These are phyloP conservation scores for Nannospalax galili DNA, from an alignment of 2,113 vertebrate genomes.

Conservation along the genomic window DNA sequence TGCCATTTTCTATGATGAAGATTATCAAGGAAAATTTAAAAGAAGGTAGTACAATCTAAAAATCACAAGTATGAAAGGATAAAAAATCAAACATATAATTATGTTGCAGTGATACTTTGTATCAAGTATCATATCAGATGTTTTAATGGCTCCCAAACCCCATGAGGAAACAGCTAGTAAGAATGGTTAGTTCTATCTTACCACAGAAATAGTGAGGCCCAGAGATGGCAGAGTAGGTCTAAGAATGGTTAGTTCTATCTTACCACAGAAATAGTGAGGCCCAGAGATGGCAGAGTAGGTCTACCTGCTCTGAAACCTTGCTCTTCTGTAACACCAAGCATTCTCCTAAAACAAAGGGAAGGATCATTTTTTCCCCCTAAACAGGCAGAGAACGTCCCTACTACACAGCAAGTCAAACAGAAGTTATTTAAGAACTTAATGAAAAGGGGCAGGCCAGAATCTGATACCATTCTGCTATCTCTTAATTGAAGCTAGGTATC, in stretches of 20 bases:
- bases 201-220: background rate
- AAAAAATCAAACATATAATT: slow-evolving; percentile 12
- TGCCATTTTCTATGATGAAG: background rate
- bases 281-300: background rate
- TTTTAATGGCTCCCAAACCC: background rate
- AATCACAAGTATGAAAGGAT: background rate
- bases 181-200: background rate
- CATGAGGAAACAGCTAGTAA: background rate
- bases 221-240: background rate
- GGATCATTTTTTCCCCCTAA: background rate
- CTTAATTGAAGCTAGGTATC: slow-evolving; percentile 60
- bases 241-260: background rate
- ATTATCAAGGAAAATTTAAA: background rate
- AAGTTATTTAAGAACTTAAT: background rate
- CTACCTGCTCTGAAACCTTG: background rate
- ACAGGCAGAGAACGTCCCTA: background rate
- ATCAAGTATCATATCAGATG: background rate
- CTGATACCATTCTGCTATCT: slow-evolving; percentile 65
- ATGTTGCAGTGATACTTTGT: background rate
- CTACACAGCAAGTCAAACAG: slow-evolving; percentile 17
- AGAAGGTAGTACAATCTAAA: background rate
- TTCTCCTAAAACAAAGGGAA: slow-evolving; percentile 14
- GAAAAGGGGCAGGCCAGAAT: slow-evolving; percentile 21
- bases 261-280: background rate
- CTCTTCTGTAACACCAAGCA: background rate